Percentiles rank a stretch among this genome's conserved stretches.
Conservation (phyloP, 92 coral and sea anemone genomes). For the Zoanthus solanderi region DNA sequence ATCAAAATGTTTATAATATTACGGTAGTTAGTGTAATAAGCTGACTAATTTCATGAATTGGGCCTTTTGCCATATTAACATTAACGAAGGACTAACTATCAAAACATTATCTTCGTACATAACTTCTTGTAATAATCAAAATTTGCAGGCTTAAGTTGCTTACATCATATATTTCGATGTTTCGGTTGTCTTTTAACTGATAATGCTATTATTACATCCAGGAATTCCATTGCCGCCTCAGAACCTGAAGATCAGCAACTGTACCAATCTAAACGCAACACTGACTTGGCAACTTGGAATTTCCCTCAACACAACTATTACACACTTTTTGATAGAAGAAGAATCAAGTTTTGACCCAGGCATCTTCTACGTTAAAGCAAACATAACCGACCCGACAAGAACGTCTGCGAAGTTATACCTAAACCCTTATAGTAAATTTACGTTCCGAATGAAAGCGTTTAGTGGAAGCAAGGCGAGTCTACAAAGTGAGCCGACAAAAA, state of each 20-base stretch:
- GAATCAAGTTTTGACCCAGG: not conserved
- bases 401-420: not conserved
- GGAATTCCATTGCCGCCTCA: slow-evolving; percentile 17
- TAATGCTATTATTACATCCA: not conserved
- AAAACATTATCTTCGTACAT: no score
- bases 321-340: slow-evolving; percentile 16
- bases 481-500: not conserved
- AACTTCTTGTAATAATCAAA: no score
- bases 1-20: no score
- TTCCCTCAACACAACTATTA: not conserved
- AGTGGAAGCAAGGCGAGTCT: not conserved
- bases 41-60: no score
- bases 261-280: not conserved
- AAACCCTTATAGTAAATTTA: not conserved
- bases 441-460: slow-evolving; percentile 11
- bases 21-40: no score
- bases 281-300: not conserved
- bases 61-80: no score
- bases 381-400: slow-evolving; percentile 14
- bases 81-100: not conserved
- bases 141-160: no score
- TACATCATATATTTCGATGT: no score
- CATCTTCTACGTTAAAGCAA: not conserved
- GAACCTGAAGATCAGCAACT: slow-evolving; percentile 13
- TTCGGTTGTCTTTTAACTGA: no score